Evolutionary conservation across 2,888 invertebrate species (phyloP).

Genomic region (Entomobrya multifasciata): DNA sequence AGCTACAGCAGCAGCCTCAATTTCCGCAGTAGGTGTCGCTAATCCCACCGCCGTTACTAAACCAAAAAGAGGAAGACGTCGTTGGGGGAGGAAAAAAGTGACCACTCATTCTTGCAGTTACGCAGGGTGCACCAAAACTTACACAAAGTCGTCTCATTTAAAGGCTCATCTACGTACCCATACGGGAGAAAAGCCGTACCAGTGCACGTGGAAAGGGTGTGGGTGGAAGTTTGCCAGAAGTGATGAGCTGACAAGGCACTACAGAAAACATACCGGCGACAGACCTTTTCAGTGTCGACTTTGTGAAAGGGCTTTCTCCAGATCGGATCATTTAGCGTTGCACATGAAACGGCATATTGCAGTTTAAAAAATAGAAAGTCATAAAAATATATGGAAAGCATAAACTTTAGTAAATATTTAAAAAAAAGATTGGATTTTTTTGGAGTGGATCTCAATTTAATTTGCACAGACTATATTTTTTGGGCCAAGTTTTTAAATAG

Average conservation of each 20-base stretch:
- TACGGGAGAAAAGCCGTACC: constrained; percentile 86
- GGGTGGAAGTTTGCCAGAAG: constrained; percentile 85
- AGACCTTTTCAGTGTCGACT: constrained; percentile 86
- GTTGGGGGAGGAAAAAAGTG: constrained; percentile 83
- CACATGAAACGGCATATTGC: constrained; percentile 85
- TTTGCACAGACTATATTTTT: too few species aligned
- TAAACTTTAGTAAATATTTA: too few species aligned
- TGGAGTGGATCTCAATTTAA: too few species aligned
- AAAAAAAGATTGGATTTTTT: too few species aligned
- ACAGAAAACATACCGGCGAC: constrained; percentile 84
- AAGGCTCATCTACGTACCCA: constrained; percentile 85
- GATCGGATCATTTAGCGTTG: constrained; percentile 86
- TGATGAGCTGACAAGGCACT: constrained; percentile 85
- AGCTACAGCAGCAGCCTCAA: constrained; percentile 20
- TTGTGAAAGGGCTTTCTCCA: constrained; percentile 86
- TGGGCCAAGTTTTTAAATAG: too few species aligned
- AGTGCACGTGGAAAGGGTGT: constrained; percentile 85
- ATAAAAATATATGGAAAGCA: too few species aligned
- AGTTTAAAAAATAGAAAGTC: constrained; percentile 56
- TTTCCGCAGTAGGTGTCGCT: constrained; percentile 1
- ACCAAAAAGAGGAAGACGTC: constrained; percentile 82
- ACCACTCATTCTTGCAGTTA: constrained; percentile 82
- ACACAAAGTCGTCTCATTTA: constrained; percentile 84
- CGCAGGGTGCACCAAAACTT: constrained; percentile 83
- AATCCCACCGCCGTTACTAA: constrained; percentile 71